Base-by-base conservation (phyloP, 2,888 invertebrate species). In the Campaea margaritaria region DNA sequence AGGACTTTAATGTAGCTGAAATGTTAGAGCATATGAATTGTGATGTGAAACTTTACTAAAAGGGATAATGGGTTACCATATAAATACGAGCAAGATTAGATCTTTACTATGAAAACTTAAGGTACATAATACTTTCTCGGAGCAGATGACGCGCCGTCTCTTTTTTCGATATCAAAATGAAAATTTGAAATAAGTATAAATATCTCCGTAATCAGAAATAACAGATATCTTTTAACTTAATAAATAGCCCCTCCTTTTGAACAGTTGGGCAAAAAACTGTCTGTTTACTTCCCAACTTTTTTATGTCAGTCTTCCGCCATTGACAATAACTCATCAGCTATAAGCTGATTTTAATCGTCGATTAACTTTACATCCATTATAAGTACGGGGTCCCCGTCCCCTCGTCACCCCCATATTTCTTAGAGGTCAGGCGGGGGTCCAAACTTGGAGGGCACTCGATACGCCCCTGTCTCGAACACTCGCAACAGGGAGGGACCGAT, bases 401-500 rank as follows among this genome's bases (percentile, higher is more conserved):
- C 66, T 73, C 63, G 62, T 50, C 71, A 62, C 76, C 73, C 76
- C 78, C 82, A 85, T 86, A 82, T 84, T 88, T 87, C 87, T 89
- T 83, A 82, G 82, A 82, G 85, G 81, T 81, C 83, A 79, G 72
- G 81, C 77, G 72, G 84, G 86, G 83, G 75, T 78, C 76, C 72
- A 70, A 78, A 73, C 79, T 83, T 80, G 83, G 89, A 89, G 81
- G 85, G 85, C 87, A 82, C 85, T 88, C 83, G 81, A 86, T 85
- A 83, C 89, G 84, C 90, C 90, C 89, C 87, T 88, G 89, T 87
- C 88, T 77, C 80, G 52, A 79, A 76, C 89, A 88, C 80, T 80
- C 85, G 72, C 76, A 78, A 73, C 74, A 78, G 82, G 86, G 87
- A 83, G 89, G 88, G 83, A 67, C 81, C 79, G 92, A 93, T 92